Percentiles rank a stretch among this genome's conserved stretches.
Conservation (phyloP, 1,140 invertebrate species). For the Hypothenemus hampei region DNA sequence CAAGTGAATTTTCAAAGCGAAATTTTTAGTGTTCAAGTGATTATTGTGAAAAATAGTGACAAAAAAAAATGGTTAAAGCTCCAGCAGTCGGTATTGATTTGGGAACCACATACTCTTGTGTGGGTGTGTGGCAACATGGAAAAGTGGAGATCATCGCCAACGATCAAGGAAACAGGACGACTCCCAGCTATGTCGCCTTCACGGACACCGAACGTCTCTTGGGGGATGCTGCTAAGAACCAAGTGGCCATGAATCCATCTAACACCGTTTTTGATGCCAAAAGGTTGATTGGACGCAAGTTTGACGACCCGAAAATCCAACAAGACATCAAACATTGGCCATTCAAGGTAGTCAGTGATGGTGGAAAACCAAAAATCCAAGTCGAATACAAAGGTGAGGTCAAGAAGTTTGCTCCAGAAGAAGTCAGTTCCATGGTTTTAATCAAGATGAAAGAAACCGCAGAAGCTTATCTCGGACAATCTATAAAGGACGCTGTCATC, state of each 20-base stretch:
- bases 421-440: conserved; percentile 65
- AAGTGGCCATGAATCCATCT: conserved; percentile 63
- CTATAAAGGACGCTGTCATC: conserved; percentile 39
- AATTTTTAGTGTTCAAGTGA: conserved; percentile 3
- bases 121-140: too few relatives aligned
- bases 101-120: too few relatives aligned
- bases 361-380: conserved; percentile 58
- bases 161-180: conserved; percentile 88
- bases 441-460: conserved; percentile 57
- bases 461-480: conserved; percentile 49
- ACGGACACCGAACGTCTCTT: conserved; percentile 74
- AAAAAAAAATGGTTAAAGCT: conserved; percentile 33
- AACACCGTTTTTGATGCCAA: conserved; percentile 77
- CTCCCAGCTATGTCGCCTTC: conserved; percentile 68
- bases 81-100: conserved; percentile 68
- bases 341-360: conserved; percentile 61
- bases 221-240: conserved; percentile 53
- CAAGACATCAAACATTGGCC: conserved; percentile 76
- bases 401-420: conserved; percentile 42
- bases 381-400: conserved; percentile 67
- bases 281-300: conserved; percentile 57
- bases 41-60: not conserved
- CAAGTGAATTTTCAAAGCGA: not conserved
- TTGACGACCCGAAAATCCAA: conserved; percentile 66
- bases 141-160: too few relatives aligned